A percentile compares a stretch with the other conserved stretches of the same genome.
Conservation (phyloP, 2,797 vertebrate genomes). For the Pseudomugil tenellus region DNA sequence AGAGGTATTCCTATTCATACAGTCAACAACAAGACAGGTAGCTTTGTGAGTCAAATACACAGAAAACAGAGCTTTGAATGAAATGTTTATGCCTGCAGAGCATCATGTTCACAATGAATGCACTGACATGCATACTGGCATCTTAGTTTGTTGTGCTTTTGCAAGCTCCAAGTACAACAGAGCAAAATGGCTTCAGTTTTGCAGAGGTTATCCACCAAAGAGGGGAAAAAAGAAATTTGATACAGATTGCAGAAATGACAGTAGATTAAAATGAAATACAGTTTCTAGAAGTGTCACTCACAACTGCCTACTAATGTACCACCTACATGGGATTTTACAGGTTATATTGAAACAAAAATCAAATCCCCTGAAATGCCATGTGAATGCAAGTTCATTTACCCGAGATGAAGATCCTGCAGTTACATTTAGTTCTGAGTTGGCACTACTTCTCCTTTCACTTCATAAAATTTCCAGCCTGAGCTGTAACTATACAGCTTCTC, state of each 20-base stretch:
- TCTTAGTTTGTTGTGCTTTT: not conserved
- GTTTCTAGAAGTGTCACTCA: conserved; percentile 1
- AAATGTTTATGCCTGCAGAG: not conserved
- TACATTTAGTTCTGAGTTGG: conserved; percentile 10
- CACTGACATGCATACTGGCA: not conserved
- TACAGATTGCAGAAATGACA: not conserved
- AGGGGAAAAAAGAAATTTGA: not conserved
- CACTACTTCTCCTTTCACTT: conserved; percentile 24
- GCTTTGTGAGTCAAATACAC: not conserved
- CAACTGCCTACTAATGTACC: not conserved
- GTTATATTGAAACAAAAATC: conserved; percentile 2
- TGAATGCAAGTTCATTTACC: conserved; percentile 2
- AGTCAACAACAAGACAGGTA: not conserved
- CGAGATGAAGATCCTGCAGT: not conserved
- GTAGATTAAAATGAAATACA: not conserved
- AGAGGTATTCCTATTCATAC: not conserved
- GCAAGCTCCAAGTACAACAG: not conserved
- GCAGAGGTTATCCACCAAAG: not conserved
- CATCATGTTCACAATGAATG: not conserved
- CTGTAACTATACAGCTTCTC: conserved; percentile 11
- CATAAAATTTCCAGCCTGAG: conserved; percentile 27
- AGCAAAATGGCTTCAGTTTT: not conserved
- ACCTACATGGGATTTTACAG: not conserved
- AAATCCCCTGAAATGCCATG: not conserved
- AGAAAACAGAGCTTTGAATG: not conserved